Conservation (phyloP, 2,797 vertebrate species). For the Liparis tanakae region DNA sequence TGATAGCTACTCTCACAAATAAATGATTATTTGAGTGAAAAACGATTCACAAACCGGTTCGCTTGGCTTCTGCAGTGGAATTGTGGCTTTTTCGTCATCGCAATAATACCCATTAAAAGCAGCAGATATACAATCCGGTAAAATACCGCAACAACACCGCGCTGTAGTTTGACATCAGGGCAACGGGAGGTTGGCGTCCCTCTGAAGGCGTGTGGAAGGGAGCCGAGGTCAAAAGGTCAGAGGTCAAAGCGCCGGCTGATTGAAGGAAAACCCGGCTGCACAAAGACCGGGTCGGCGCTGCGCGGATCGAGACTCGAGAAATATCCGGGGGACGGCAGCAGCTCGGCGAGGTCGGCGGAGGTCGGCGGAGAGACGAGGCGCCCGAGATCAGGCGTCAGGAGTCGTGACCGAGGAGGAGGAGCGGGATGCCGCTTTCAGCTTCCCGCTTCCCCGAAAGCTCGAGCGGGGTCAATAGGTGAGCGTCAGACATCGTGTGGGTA, state of each 20-base stretch:
- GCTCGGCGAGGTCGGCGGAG: constrained; percentile 18
- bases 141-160: neutral
- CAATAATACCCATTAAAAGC: constrained; percentile 13
- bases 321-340: neutral
- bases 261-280: neutral
- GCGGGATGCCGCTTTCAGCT: constrained; percentile 33
- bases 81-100: neutral
- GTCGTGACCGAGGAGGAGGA: constrained; percentile 18
- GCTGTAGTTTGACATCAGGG: neutral
- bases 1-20: constrained; percentile 36
- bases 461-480: constrained; percentile 47
- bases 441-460: constrained; percentile 30
- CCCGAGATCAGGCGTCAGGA: constrained; percentile 20
- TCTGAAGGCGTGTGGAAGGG: neutral
- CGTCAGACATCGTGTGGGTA: constrained; percentile 26
- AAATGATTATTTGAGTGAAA: constrained; percentile 40
- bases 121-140: neutral
- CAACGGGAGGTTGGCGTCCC: neutral
- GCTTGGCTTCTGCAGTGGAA: constrained; percentile 3
- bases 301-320: constrained; percentile 2
- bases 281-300: neutral
- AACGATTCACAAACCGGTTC: constrained; percentile 13
- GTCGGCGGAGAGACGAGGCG: constrained; percentile 5
- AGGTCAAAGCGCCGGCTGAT: constrained; percentile 6
- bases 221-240: constrained; percentile 1